Base-by-base conservation (phyloP, 2,888 invertebrate species). In the Seira ritae region DNA sequence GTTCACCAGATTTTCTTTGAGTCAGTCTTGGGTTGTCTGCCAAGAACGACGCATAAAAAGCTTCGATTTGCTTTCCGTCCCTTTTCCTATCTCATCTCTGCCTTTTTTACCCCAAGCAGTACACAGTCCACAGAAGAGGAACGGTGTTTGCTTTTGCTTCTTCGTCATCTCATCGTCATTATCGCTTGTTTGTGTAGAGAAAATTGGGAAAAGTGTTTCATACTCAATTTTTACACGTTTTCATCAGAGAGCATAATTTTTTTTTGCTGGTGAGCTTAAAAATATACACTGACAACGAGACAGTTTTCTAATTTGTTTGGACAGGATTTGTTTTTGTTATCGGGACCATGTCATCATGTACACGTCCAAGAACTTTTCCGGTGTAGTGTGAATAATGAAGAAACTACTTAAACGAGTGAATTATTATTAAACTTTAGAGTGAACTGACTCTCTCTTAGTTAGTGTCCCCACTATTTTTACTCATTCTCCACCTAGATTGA, bases 21-120 rank as follows among this genome's bases (percentile, higher is more conserved):
- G 31, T 80, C 76, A 84, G 84, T 84, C 84, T 84, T 84, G 76
- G 80, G 37, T 72, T 20, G 66, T 75, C 84, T 84, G 84, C 84
- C 84, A 84, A 84, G 77, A 76, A 80, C 80, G 80, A 76, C 68
- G 60, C 46, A 17, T 20, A 15, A 2, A 6, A 66, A 20, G 15
- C 23, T 20, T 62, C n/a, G n/a, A 12, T 17, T 4, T 17, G 6
- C 17, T 20, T 12, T 20, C 2, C 3, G 2, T 15, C 3, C 19
- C 15, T 15, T 15, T 23, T 66, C 10, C 15, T 3, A 20, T 20
- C 19, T 22, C 15, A 1, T 22, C 23, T 15, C 3, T 6, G 24
- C 20, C 2, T 66, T 15, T 66, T 19, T 15, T 8, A 66, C 19
- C 22, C 19, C 2, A 3, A 17, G 55, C 15, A 55, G 2, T 17